Percentiles rank a stretch among this genome's conserved stretches.
Conservation (phyloP, 2,797 vertebrate species). For the Siniperca undulata region DNA sequence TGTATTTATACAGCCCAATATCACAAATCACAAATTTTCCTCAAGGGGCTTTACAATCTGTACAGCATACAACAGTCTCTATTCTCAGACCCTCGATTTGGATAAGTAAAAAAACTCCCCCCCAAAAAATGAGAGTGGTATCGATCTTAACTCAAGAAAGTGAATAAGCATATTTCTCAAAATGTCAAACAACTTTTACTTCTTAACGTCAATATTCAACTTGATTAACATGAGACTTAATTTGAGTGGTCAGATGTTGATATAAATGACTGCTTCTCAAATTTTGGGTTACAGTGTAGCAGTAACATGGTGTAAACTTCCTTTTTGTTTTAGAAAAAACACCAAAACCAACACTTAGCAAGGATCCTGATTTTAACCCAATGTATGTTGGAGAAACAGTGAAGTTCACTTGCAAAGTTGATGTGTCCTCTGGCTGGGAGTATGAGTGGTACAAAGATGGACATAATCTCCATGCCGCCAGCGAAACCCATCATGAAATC, state of each 20-base stretch:
- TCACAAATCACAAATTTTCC: no score
- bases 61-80: no score
- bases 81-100: no score
- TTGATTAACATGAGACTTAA: background rate
- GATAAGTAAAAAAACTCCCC: background rate
- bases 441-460: slow-evolving; percentile 69
- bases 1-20: no score
- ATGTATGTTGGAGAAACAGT: slow-evolving; percentile 71
- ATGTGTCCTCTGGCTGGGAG: slow-evolving; percentile 55
- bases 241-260: background rate
- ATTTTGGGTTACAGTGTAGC: background rate
- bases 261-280: background rate
- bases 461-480: rapidly evolving
- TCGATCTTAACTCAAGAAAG: background rate
- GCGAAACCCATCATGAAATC: background rate
- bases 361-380: background rate
- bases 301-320: slow-evolving; percentile 1
- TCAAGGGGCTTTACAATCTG: no score
- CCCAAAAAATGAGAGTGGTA: background rate
- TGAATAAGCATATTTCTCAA: background rate
- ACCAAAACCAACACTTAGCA: slow-evolving; percentile 47
- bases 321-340: slow-evolving; percentile 43
- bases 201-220: background rate
- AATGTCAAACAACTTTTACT: background rate
- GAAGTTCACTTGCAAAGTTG: slow-evolving; percentile 56